Base-by-base conservation (phyloP, 2,797 vertebrate species). In the Manis pentadactyla region DNA sequence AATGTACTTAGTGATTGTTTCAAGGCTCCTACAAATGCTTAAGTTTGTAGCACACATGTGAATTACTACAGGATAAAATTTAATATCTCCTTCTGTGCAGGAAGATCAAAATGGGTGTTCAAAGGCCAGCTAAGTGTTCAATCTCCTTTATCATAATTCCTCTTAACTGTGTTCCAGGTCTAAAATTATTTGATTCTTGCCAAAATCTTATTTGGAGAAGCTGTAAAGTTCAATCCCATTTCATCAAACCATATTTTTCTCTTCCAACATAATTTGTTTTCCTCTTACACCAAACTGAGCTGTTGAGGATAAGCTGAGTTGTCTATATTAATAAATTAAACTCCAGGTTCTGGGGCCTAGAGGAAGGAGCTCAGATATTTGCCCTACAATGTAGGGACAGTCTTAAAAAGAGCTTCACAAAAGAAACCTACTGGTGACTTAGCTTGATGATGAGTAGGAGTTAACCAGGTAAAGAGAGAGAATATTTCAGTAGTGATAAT, bases 121-220 rank as follows among this genome's bases (percentile, higher is more conserved):
- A 94, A 94, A 87, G 64, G n/a, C n/a, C 61, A 93, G 90, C 61
- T 59, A 93, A 97, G 85, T 90, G 61, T 83, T 90, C 85, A 69
- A 53, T 69, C 73, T 96, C 90, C 42, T 97, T 96, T 87, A 88
- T 85, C 87, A 95, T 96, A 96, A 97, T 96, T 97, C 90, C 81
- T 84, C 82, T 97, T 95, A 95, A 94, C 79, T 78, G 27, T 92
- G 85, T 88, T 85, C 74, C 46, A 59, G 29, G 64, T 93, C 85
- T 87, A 93, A 97, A 96, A 96, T 95, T 94, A 95, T 86, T 96
- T 96, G 63, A 93, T 95, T 96, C 93, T 97, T 89, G 64, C 87
- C 77, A 91, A 93, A 90, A 95, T 94, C 89, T 97, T 96, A 96
- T 97, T 97, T 97, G 93, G 75, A 94, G 89, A 96, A 95, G 63